Percentiles rank a stretch among this genome's conserved stretches.
Conservation (phyloP, 2,888 invertebrate genomes). For the Ctenicera cuprea region DNA sequence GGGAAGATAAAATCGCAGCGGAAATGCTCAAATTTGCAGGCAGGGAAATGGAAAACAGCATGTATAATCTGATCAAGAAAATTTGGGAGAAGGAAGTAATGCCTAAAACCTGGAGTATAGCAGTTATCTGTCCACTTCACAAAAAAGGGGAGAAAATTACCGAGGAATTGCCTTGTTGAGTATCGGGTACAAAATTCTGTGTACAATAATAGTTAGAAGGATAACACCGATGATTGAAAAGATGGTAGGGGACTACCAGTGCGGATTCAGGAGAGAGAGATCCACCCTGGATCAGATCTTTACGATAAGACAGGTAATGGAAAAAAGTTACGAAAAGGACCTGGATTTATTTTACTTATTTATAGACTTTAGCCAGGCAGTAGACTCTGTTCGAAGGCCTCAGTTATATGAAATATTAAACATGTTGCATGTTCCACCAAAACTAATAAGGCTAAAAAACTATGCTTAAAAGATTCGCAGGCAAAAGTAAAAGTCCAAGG, state of each 20-base stretch:
- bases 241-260: slow-evolving; percentile 11
- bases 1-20: slow-evolving; percentile 12
- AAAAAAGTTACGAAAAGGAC: slow-evolving; percentile 21
- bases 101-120: slow-evolving; percentile 11
- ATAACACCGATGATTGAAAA: slow-evolving; percentile 7
- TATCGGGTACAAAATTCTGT: not conserved
- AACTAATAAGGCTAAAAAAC: too few relatives aligned
- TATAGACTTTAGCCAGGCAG: too few relatives aligned
- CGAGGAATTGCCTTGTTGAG: not conserved
- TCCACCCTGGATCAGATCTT: slow-evolving; percentile 9
- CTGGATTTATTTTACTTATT: too few relatives aligned
- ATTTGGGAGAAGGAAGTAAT: slow-evolving; percentile 10
- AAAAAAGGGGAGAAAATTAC: slow-evolving; percentile 4
- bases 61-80: slow-evolving; percentile 6
- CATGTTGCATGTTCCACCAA: too few relatives aligned
- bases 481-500: not conserved
- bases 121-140: slow-evolving; percentile 12
- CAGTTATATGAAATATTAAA: too few relatives aligned
- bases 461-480: not conserved
- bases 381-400: too few relatives aligned
- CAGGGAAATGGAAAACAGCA: not conserved
- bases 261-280: slow-evolving; percentile 10
- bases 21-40: slow-evolving; percentile 13
- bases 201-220: slow-evolving; percentile 1
- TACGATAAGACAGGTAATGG: slow-evolving; percentile 11